Conservation (phyloP, 2,888 invertebrate species). For the Oxystoma pomonae region DNA sequence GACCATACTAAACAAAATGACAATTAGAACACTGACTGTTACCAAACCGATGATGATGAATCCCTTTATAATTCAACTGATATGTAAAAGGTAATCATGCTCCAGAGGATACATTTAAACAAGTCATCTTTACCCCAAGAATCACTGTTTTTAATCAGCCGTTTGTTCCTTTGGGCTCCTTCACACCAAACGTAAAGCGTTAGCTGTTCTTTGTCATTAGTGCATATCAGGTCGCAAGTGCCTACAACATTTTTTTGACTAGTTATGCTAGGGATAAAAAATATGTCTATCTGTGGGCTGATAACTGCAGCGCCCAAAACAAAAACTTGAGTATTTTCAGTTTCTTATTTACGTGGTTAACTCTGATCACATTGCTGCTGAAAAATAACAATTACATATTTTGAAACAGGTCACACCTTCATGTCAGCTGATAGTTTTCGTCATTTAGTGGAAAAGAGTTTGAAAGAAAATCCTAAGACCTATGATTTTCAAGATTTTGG, state of each 20-base stretch:
- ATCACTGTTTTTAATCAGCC: conserved; percentile 9
- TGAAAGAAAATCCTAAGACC: no score
- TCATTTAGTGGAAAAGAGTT: no score
- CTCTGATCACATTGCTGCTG: not conserved
- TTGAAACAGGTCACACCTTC: no score
- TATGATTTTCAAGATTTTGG: no score
- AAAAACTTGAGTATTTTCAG: not conserved
- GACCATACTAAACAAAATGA: not conserved
- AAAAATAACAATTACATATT: no score
- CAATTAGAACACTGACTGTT: not conserved
- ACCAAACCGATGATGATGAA: not conserved
- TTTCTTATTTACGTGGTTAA: not conserved
- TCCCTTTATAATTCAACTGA: not conserved
- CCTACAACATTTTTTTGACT: not conserved
- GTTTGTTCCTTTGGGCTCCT: conserved; percentile 12
- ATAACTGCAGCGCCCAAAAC: not conserved
- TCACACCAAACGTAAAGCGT: conserved; percentile 1
- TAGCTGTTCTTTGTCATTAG: conserved; percentile 11
- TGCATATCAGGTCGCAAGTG: conserved; percentile 2
- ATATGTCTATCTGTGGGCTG: not conserved
- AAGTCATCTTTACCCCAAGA: conserved; percentile 10
- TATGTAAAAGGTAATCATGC: conserved; percentile 7
- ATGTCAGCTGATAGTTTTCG: no score
- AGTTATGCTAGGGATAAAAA: not conserved
- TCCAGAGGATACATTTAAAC: conserved; percentile 12